A percentile compares a stretch with the other conserved stretches of the same genome.
Evolutionary conservation across 2,888 invertebrate species (phyloP).

Genomic region (Syrista parreyssii): DNA sequence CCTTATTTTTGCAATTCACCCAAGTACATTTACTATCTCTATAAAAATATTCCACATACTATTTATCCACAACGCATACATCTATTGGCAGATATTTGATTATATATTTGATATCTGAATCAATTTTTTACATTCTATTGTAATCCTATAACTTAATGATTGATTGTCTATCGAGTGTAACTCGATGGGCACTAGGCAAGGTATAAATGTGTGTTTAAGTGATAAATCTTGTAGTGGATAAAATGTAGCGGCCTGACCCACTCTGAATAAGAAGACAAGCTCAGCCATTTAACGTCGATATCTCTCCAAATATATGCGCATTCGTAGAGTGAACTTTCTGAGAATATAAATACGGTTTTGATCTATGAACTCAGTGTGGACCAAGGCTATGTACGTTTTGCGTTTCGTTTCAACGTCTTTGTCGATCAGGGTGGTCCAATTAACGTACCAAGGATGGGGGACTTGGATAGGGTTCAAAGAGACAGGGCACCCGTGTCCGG

Average conservation of each 20-base stretch:
- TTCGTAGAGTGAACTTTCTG: not conserved
- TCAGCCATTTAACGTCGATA: constrained; percentile 30
- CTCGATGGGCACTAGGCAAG: constrained; percentile 44
- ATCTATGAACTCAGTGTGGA: not conserved
- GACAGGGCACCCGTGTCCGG: not conserved
- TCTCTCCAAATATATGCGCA: constrained; percentile 13
- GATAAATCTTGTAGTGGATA: constrained; percentile 44
- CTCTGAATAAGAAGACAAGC: not conserved
- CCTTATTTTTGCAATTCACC: not conserved
- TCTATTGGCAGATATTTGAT: not conserved
- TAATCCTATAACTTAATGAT: constrained; percentile 46
- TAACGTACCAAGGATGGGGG: not conserved
- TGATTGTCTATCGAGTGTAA: constrained; percentile 41
- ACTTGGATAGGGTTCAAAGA: not conserved
- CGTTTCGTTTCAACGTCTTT: not conserved
- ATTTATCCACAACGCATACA: not conserved
- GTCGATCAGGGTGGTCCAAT: not conserved
- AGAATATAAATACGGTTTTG: not conserved
- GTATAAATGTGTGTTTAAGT: constrained; percentile 50
- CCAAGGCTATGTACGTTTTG: not conserved
- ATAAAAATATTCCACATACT: not conserved
- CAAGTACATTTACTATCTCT: not conserved
- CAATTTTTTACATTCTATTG: constrained; percentile 41
- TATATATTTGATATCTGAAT: constrained; percentile 27
- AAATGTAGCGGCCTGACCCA: not conserved